A percentile compares a stretch with the other conserved stretches of the same genome.
Conservation (phyloP, 2,888 invertebrate genomes). For the Lycaena phlaeas region DNA sequence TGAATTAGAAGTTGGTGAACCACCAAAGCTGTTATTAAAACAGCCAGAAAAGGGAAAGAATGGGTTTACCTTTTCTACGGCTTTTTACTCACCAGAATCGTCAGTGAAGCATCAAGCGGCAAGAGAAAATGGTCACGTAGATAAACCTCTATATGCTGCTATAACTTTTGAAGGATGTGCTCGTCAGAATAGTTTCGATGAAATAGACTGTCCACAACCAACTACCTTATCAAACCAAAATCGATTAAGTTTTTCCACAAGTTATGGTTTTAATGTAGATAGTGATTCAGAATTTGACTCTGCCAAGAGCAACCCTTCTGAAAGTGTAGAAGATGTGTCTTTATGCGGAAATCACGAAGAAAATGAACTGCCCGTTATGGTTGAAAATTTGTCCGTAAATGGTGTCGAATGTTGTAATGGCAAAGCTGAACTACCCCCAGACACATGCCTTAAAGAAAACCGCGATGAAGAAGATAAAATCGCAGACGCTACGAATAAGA, state of each 20-base stretch:
- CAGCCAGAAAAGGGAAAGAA: slow-evolving; percentile 67
- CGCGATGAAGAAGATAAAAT: slow-evolving; percentile 18
- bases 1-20: slow-evolving; percentile 50
- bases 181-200: slow-evolving; percentile 53
- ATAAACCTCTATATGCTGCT: slow-evolving; percentile 54
- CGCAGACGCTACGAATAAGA: slow-evolving; percentile 23
- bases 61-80: slow-evolving; percentile 56
- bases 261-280: slow-evolving; percentile 36
- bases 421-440: slow-evolving; percentile 28
- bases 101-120: slow-evolving; percentile 58
- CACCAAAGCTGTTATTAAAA: slow-evolving; percentile 39
- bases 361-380: slow-evolving; percentile 32
- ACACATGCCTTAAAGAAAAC: slow-evolving; percentile 17
- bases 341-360: slow-evolving; percentile 33
- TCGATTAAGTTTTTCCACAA: slow-evolving; percentile 32
- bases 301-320: slow-evolving; percentile 60
- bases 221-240: slow-evolving; percentile 28
- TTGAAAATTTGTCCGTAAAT: slow-evolving; percentile 43
- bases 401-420: slow-evolving; percentile 40
- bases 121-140: slow-evolving; percentile 56
- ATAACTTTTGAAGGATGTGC: slow-evolving; percentile 65
- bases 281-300: slow-evolving; percentile 67
- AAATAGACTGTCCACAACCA: slow-evolving; percentile 41
- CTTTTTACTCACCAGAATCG: slow-evolving; percentile 49
- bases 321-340: slow-evolving; percentile 38